Base-by-base conservation (phyloP, 2,797 vertebrate genomes). In the Sebastes glaucus region DNA sequence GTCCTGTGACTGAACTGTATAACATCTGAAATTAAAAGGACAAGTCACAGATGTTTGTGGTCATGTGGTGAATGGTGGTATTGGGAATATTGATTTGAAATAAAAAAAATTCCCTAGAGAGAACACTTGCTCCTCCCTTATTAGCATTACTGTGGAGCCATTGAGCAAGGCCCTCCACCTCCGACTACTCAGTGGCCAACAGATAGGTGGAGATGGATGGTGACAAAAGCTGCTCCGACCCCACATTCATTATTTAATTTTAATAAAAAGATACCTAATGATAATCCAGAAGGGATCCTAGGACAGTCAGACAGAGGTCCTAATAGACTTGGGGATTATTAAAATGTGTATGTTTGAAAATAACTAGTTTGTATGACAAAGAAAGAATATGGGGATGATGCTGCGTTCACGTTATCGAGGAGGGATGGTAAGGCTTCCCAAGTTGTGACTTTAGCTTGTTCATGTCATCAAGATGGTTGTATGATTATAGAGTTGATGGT, bases 31-130 rank as follows among this genome's bases (percentile, higher is more conserved):
- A 73, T 59, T 61, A 68, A 76, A 49, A 67, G 28, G 32, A 80
- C 65, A 74, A 79, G 78, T 84, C 77, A 52, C 65, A 86, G 83
- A 92, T 94, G 85, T 83, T 81, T 94, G 88, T 80, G 90, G 92
- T 86, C 38, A 60, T 78, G 75, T 71, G 76, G 75, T 65, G 46
- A 85, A 78, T 22, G n/a, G 65, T 62, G 62, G 71, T 71, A 76
- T 84, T 80, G 55, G 22, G 78, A 71, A 63, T 78, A 82, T 78
- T 78, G 65, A 82, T 77, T 86, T 84, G 16, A 83, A 83, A 82
- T 80, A 18, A 42, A 42, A 42, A 42, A 7, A 38, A 38, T 6
- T 42, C 42, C 65, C n/a, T 32, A 73, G 66, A 89, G 72, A 73
- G 11, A 60, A 14, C 38, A n/a, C 30, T 59, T 53, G 25, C 5